phyloP scores from a whole-genome alignment of 2,888 invertebrate species.

The Venusia cambrica region DNA sequence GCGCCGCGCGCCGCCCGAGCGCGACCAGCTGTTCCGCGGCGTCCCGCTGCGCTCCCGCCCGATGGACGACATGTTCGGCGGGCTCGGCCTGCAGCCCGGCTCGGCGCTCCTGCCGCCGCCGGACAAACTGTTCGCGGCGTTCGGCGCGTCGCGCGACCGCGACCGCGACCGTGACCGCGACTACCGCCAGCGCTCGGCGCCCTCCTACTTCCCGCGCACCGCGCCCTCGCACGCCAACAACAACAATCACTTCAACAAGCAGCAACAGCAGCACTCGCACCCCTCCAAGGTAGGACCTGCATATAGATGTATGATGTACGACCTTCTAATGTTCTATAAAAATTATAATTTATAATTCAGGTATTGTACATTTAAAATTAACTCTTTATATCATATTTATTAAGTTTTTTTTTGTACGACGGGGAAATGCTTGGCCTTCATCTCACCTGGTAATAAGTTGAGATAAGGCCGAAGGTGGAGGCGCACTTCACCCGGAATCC shows the following conservation, averaged over 20 bases:
- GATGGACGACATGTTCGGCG: constrained; percentile 90
- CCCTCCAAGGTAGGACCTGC: constrained; percentile 14
- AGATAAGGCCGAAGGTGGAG: no score
- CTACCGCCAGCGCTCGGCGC: constrained; percentile 25
- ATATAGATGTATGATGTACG: no score
- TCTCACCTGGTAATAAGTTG: no score
- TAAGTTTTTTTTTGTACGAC: no score
- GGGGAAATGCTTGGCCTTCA: no score
- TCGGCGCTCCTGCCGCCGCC: constrained; percentile 76
- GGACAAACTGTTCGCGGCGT: constrained; percentile 77
- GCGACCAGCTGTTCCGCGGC: no score
- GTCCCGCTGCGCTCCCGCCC: constrained; percentile 87
- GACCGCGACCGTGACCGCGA: no score
- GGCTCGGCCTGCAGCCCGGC: constrained; percentile 83
- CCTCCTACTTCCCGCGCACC: constrained; percentile 53
- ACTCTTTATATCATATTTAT: no score
- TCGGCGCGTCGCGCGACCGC: constrained; percentile 32
- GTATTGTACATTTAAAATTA: no score
- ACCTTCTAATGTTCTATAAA: no score
- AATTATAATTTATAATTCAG: no score
- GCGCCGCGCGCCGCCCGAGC: constrained; percentile 81
- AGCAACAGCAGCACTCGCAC: constrained; percentile 47
- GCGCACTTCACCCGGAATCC: no score
- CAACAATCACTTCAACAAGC: constrained; percentile 63
- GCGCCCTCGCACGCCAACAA: constrained; percentile 18